Evolutionary conservation across 1,140 invertebrate genomes (phyloP), one percentile per base, ranked within the genome.

Genomic region (Muscidifurax raptorellus): DNA sequence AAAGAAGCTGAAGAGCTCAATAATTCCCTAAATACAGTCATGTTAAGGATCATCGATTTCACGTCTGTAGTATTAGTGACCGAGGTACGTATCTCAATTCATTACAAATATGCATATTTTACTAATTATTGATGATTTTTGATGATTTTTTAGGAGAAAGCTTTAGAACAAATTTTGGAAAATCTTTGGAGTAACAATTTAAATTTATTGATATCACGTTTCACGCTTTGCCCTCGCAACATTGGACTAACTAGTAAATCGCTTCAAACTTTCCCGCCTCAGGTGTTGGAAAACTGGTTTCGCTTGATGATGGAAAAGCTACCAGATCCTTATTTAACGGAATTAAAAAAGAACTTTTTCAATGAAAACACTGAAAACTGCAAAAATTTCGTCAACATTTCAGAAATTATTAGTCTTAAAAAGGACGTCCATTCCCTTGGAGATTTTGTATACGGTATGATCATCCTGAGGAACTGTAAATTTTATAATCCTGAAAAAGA

Each of bases 391-490:
- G n/a, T n/a, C 1, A 25, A 72, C 44, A 47, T 64, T 44, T 18
- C 59, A 4, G 47, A 80, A 30, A 44, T 84, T 36, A 64, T 72
- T 59, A 36, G 79, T 72, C 59, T n/a, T 71, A 66, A 75, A 72
- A 30, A 40, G 0, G 36, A 86, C 22, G 47, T 59, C 28, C 28
- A 27, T 15, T 22, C 30, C n/a, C 28, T 75, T 28, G 80, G 47
- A 32, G 28, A 85, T 67, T 85, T 85, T 32, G 27, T 85, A 9
- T 32, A 28, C n/a, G 79, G 64, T 85, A 44, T 85, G 44, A 87
- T 66, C 0, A 32, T 89, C 1, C 64, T 91, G 4, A 67, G 79
- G 44, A 76, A 28, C 30, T 85, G 85, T 44, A 59, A 87, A 12
- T 79, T 87, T 40, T 74, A 74, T 28, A 22, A 64, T 79, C 59